Evolutionary conservation across 2,113 vertebrate species (phyloP).

Genomic region (Phyllostomus hastatus): DNA sequence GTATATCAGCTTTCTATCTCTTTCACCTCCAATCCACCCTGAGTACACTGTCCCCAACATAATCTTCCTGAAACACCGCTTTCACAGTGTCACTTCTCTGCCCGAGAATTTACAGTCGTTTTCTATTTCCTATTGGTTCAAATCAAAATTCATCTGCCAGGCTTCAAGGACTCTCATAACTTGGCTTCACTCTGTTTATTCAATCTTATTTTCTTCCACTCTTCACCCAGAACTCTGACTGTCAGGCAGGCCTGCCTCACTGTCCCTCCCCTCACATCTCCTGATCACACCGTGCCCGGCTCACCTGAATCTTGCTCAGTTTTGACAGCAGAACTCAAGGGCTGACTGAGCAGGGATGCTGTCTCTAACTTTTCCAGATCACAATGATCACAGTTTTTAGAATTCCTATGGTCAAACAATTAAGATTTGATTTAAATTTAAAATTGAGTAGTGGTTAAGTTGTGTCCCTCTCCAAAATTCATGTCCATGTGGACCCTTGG

Average conservation of each 20-base stretch:
- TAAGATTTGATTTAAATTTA: background rate
- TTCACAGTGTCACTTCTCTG: conserved; percentile 43
- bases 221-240: background rate
- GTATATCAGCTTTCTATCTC: conserved; percentile 37
- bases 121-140: conserved; percentile 43
- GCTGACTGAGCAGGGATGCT: background rate
- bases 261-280: background rate
- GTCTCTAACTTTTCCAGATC: background rate
- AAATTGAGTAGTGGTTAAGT: background rate
- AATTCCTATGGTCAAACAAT: background rate
- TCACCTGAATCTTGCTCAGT: background rate
- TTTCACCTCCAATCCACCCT: conserved; percentile 41
- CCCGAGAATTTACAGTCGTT: conserved; percentile 58
- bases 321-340: background rate
- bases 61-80: conserved; percentile 62
- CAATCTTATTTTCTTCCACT: conserved; percentile 14
- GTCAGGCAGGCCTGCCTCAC: background rate
- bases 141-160: conserved; percentile 56
- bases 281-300: background rate
- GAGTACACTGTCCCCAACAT: conserved; percentile 30
- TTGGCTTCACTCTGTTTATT: conserved; percentile 52
- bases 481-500: background rate
- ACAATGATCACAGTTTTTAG: background rate
- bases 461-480: background rate
- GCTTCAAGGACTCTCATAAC: conserved; percentile 64